Evolutionary conservation across 2,888 invertebrate species (phyloP).

Genomic region (Oegoconia quadripuncta): DNA sequence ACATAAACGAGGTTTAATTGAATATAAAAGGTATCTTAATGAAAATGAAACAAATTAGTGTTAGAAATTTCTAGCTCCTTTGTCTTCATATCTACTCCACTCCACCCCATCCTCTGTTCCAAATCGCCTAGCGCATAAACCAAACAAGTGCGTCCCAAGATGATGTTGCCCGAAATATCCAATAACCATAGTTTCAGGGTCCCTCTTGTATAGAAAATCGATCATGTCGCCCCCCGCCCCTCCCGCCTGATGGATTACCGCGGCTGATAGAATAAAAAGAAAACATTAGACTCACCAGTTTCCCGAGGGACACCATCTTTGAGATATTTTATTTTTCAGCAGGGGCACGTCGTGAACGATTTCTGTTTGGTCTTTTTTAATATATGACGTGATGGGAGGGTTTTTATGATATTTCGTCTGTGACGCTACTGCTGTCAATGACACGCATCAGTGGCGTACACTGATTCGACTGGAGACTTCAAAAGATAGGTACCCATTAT

Average conservation of each 20-base stretch:
- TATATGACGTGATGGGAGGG: constrained; percentile 31
- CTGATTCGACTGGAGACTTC: too few relatives aligned
- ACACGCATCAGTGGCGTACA: too few relatives aligned
- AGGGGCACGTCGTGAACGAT: constrained; percentile 55
- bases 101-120: constrained; percentile 29
- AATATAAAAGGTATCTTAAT: too few relatives aligned
- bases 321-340: constrained; percentile 45
- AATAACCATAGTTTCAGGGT: constrained; percentile 73
- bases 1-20: too few relatives aligned
- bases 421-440: too few relatives aligned
- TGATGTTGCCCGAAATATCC: constrained; percentile 60
- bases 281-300: constrained; percentile 63
- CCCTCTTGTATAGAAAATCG: constrained; percentile 61
- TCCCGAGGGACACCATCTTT: constrained; percentile 51
- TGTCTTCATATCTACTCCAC: too few relatives aligned
- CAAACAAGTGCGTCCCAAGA: constrained; percentile 52
- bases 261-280: constrained; percentile 66
- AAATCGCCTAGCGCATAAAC: constrained; percentile 41
- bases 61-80: too few relatives aligned
- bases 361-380: constrained; percentile 45
- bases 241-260: constrained; percentile 64
- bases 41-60: too few relatives aligned
- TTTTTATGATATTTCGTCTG: constrained; percentile 15
- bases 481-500: too few relatives aligned
- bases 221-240: constrained; percentile 43